phyloP scores from a whole-genome alignment of 2,888 invertebrate species.

The Fragum sueziense region DNA sequence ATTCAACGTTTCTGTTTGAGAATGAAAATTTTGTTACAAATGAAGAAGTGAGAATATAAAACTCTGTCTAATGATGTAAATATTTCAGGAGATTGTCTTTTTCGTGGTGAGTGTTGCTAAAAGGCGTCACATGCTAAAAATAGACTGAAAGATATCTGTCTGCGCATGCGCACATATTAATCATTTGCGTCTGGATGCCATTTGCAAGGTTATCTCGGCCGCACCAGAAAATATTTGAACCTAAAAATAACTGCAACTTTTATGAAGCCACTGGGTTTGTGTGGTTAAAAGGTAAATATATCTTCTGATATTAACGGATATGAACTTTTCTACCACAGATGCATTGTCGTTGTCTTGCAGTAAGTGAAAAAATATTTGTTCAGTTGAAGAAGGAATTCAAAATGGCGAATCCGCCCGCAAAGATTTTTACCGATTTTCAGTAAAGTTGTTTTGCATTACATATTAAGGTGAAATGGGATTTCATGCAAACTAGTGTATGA shows the following conservation, averaged over 20 bases:
- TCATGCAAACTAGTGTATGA: no score
- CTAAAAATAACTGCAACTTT: conserved; percentile 38
- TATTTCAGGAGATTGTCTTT: no score
- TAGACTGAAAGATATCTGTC: background rate
- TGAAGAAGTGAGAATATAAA: no score
- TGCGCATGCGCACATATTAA: conserved; percentile 16
- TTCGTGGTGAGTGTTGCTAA: no score
- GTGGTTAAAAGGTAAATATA: conserved; percentile 20
- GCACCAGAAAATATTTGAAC: background rate
- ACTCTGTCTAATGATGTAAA: no score
- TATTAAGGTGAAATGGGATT: no score
- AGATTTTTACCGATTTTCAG: no score
- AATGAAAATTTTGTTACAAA: no score
- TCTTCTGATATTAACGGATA: conserved; percentile 23
- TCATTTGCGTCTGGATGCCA: conserved; percentile 19
- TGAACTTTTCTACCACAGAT: conserved; percentile 15
- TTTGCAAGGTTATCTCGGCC: background rate
- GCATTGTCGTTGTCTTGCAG: background rate
- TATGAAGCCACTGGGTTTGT: background rate
- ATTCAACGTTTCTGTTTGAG: no score
- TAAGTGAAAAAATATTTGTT: conserved; percentile 15
- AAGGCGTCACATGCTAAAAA: conserved; percentile 15
- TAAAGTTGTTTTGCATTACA: no score
- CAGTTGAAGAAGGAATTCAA: background rate
- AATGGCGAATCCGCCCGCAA: conserved; percentile 16